Evolutionary conservation across 2,888 invertebrate genomes (phyloP).

Genomic region (Machimus rusticus): DNA sequence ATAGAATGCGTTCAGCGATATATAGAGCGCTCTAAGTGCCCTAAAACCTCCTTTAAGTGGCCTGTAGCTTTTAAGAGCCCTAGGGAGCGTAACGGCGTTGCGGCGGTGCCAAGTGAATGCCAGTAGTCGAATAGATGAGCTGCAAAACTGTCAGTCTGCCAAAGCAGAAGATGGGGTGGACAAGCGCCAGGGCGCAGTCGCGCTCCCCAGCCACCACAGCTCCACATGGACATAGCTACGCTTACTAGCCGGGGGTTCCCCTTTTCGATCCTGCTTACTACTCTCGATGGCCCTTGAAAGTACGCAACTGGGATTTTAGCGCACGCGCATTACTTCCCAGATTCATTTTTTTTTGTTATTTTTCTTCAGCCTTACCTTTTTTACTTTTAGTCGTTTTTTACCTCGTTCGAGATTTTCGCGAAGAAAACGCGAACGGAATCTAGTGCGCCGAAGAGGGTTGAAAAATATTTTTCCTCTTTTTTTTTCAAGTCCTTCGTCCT

Average conservation of each 20-base stretch:
- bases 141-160: constrained; percentile 38
- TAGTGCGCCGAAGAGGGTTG: constrained; percentile 26
- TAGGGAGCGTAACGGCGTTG: background rate
- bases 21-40: background rate
- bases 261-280: background rate
- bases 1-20: background rate
- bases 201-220: background rate
- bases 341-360: background rate
- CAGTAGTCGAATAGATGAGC: constrained; percentile 44
- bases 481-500: constrained; percentile 33
- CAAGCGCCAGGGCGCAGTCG: background rate
- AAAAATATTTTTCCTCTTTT: constrained; percentile 23
- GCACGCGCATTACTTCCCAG: background rate
- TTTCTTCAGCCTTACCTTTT: background rate
- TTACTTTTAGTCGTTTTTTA: background rate
- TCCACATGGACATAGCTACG: background rate
- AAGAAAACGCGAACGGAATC: constrained; percentile 14
- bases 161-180: background rate
- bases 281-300: constrained; percentile 22
- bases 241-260: background rate
- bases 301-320: constrained; percentile 23
- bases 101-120: constrained; percentile 14
- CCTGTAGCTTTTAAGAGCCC: background rate
- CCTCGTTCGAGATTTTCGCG: background rate
- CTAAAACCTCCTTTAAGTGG: background rate